Conservation (phyloP, 37 sponge, comb jelly and placozoan genomes). For the Cliona cf. orientalis region DNA sequence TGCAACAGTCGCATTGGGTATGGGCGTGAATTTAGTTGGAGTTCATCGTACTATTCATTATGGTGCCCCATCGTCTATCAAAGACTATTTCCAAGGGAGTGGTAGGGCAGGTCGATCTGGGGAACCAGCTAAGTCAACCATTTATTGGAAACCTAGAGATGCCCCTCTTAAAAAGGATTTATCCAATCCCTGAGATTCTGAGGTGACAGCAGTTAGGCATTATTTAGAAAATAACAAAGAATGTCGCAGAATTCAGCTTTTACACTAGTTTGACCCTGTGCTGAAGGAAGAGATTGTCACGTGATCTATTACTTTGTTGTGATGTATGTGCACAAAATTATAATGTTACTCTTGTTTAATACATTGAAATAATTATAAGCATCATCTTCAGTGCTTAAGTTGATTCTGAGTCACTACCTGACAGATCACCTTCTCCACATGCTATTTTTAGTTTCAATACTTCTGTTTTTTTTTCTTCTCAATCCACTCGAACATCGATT, state of each 20-base stretch:
- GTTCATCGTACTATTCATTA: constrained; percentile 42
- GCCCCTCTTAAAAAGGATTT: constrained; percentile 23
- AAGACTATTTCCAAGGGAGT: constrained; percentile 29
- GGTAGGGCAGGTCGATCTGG: constrained; percentile 37
- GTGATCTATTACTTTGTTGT: constrained; percentile 23
- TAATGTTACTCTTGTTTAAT: no score
- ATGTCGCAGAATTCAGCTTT: constrained; percentile 20
- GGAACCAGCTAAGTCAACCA: constrained; percentile 20
- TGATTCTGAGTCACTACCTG: no score
- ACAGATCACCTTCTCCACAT: neutral
- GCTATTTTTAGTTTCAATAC: neutral
- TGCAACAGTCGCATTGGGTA: constrained; percentile 25
- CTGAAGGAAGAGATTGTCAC: neutral
- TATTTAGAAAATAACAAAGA: constrained; percentile 24
- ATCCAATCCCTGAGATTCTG: neutral
- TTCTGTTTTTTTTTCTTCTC: constrained; percentile 1
- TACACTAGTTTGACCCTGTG: constrained; percentile 23
- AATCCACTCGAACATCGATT: no score
- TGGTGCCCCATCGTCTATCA: constrained; percentile 49
- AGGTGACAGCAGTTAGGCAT: constrained; percentile 1
- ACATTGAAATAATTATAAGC: no score
- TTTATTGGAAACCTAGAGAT: constrained; percentile 46
- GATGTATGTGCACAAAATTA: constrained; percentile 18
- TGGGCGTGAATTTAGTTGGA: constrained; percentile 24
- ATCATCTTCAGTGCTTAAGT: no score